Percentiles rank a stretch among this genome's conserved stretches.
These are phyloP conservation scores for Ornithoptera priamus DNA, from an alignment of 2,888 invertebrate species.

Conservation along the genomic window DNA sequence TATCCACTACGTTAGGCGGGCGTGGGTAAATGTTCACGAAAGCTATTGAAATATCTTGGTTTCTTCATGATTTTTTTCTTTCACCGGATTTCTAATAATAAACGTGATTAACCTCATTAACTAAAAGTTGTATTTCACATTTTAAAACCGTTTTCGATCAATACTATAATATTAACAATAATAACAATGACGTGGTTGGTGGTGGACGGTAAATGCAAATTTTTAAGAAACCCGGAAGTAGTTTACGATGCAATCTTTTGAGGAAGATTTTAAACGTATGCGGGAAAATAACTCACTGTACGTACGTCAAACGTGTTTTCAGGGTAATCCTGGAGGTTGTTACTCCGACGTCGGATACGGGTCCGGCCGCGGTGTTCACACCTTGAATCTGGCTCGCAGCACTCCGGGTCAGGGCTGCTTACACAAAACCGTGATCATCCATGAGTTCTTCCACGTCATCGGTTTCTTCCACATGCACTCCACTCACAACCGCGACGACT, in stretches of 20 bases:
- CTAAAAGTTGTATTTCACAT: neutral
- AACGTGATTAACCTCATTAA: neutral
- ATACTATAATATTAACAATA: neutral
- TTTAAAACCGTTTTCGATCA: neutral
- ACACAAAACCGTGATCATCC: conserved; percentile 84
- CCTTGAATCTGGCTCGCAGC: conserved; percentile 74
- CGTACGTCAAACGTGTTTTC: neutral
- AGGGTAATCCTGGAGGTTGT: conserved; percentile 62
- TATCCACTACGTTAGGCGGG: too few species aligned
- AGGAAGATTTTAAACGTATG: neutral
- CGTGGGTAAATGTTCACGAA: too few species aligned
- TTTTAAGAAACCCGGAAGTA: too few species aligned
- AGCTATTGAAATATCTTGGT: too few species aligned
- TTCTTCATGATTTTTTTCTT: too few species aligned
- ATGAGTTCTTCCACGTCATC: conserved; percentile 83
- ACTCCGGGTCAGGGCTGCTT: conserved; percentile 77
- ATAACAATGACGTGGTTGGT: neutral
- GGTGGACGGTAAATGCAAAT: too few species aligned
- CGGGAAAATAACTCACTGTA: neutral
- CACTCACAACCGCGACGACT: conserved; percentile 62
- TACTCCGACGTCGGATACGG: conserved; percentile 70
- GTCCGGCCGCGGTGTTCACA: conserved; percentile 63
- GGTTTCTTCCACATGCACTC: conserved; percentile 76
- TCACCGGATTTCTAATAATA: neutral
- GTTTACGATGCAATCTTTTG: too few species aligned